A percentile compares a stretch with the other conserved stretches of the same genome.
phyloP scores from a whole-genome alignment of 2,888 invertebrate genomes.

The Stenichneumon culpator region DNA sequence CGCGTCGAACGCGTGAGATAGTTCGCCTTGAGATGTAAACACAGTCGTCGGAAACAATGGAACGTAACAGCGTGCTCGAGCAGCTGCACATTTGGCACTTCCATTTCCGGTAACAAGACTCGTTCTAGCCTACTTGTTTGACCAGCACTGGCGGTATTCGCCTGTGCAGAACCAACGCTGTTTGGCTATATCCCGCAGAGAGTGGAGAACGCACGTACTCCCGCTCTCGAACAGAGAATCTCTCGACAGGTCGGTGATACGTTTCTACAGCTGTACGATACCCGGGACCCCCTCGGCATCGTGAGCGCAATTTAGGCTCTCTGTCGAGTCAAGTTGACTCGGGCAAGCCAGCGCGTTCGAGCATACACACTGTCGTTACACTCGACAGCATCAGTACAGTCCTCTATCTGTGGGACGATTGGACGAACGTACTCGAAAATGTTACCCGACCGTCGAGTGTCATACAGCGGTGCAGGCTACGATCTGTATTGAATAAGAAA shows the following conservation, averaged over 20 bases:
- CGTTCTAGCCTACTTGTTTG: neutral
- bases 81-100: constrained; percentile 39
- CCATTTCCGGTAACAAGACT: constrained; percentile 32
- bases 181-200: constrained; percentile 2
- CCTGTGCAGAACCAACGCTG: constrained; percentile 8
- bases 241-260: constrained; percentile 35
- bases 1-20: neutral
- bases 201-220: constrained; percentile 49
- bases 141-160: neutral
- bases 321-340: constrained; percentile 41
- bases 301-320: constrained; percentile 55
- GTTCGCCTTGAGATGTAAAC: constrained; percentile 14
- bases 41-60: constrained; percentile 18
- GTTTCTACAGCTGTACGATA: constrained; percentile 32
- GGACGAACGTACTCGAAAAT: constrained; percentile 8
- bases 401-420: constrained; percentile 2
- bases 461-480: neutral
- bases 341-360: constrained; percentile 33
- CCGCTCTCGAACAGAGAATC: constrained; percentile 31
- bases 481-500: constrained; percentile 19
- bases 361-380: constrained; percentile 52
- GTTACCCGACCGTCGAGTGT: constrained; percentile 1
- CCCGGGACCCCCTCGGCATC: constrained; percentile 36
- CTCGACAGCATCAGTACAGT: constrained; percentile 3
- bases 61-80: constrained; percentile 6